Percentiles rank a stretch among this genome's conserved stretches.
Conservation (phyloP, 2,888 invertebrate genomes). For the Plagodis dolabraria region DNA sequence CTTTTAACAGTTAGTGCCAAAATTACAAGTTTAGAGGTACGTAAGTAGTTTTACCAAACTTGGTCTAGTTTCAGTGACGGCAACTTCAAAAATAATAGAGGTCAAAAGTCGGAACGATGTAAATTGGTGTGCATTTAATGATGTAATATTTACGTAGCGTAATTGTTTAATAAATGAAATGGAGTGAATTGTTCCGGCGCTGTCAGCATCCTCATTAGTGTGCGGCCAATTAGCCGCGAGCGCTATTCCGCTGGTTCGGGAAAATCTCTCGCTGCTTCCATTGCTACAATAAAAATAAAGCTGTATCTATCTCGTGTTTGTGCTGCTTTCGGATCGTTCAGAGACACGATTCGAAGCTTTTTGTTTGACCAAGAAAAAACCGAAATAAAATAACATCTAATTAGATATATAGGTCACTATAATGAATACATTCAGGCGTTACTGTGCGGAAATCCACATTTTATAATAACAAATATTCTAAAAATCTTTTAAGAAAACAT, state of each 20-base stretch:
- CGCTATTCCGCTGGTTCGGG: constrained; percentile 68
- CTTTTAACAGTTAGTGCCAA: no score
- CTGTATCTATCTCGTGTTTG: background rate
- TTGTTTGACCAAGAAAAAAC: no score
- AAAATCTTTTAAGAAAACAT: no score
- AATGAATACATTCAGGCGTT: no score
- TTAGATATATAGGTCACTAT: no score
- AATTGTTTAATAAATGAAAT: constrained; percentile 77
- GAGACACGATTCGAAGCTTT: no score
- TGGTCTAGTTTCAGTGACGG: constrained; percentile 3
- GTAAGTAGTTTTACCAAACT: background rate
- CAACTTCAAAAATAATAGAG: constrained; percentile 17
- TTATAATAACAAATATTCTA: no score
- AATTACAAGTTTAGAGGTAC: no score
- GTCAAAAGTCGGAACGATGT: constrained; percentile 26
- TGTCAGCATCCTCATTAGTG: constrained; percentile 82
- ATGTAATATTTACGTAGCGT: constrained; percentile 70
- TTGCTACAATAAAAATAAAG: constrained; percentile 35
- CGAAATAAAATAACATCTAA: no score
- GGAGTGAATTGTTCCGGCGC: constrained; percentile 79
- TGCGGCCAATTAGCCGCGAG: constrained; percentile 71
- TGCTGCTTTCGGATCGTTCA: no score
- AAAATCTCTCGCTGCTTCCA: constrained; percentile 46
- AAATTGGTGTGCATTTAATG: constrained; percentile 50
- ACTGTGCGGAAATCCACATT: no score